These are phyloP conservation scores for Anguilla japonica DNA, from an alignment of 2,113 vertebrate genomes.

Conservation along the genomic window DNA sequence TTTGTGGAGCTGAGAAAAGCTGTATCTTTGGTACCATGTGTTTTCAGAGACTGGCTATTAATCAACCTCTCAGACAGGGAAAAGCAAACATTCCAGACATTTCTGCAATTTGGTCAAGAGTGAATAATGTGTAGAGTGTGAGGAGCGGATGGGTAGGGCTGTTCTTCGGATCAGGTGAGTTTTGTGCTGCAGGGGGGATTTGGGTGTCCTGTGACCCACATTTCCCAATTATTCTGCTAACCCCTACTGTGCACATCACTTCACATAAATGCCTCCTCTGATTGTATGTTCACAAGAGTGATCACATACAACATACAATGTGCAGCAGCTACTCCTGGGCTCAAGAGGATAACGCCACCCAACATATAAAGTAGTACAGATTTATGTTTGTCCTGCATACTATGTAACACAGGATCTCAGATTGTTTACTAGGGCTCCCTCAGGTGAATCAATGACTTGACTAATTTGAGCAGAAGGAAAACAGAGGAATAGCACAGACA, in stretches of 20 bases:
- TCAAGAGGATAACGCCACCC: too few species aligned
- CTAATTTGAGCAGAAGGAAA: too few species aligned
- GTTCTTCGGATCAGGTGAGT: background rate
- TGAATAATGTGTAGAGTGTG: constrained; percentile 8
- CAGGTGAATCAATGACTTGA: too few species aligned
- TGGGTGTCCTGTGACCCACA: background rate
- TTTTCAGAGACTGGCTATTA: constrained; percentile 30
- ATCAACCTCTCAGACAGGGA: background rate
- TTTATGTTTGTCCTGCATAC: too few species aligned
- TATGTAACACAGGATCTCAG: too few species aligned
- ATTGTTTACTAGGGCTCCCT: too few species aligned
- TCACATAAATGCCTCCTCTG: background rate
- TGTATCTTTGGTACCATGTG: constrained; percentile 20
- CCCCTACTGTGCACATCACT: background rate
- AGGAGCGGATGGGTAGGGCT: background rate
- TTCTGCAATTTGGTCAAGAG: constrained; percentile 22
- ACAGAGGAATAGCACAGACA: too few species aligned
- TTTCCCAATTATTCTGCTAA: background rate
- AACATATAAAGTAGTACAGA: too few species aligned
- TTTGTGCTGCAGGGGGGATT: background rate
- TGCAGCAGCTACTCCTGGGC: background rate
- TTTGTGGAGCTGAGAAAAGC: constrained; percentile 9
- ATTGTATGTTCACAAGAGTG: background rate
- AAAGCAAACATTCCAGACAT: constrained; percentile 28
- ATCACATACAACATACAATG: background rate